These are phyloP conservation scores for Amphipoea lucens DNA, from an alignment of 2,888 invertebrate genomes.

Conservation along the genomic window DNA sequence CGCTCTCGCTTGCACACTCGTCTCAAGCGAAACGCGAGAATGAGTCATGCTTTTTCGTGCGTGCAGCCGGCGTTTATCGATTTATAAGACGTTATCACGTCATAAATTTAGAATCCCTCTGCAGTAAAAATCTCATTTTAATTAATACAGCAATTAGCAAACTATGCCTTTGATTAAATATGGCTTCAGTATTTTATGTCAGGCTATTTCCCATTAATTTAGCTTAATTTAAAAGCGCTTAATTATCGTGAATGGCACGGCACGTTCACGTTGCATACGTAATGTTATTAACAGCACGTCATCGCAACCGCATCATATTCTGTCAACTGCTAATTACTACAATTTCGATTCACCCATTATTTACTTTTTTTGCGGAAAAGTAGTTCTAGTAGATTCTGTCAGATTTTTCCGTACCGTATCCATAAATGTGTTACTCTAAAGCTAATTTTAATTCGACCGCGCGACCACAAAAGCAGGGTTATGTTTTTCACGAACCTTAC, in stretches of 20 bases:
- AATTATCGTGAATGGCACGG: constrained; percentile 51
- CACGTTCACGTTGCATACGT: constrained; percentile 44
- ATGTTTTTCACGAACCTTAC: background rate
- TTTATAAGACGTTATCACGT: no score
- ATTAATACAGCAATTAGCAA: constrained; percentile 1
- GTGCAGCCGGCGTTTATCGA: no score
- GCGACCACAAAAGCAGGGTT: background rate
- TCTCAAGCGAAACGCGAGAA: no score
- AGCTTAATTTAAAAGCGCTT: constrained; percentile 53
- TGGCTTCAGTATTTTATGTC: constrained; percentile 5
- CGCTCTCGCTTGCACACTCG: no score
- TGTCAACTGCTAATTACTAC: background rate
- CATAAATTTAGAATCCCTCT: background rate
- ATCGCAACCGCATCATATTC: constrained; percentile 20
- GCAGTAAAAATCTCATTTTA: background rate
- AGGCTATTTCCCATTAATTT: constrained; percentile 34
- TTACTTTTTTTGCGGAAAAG: background rate
- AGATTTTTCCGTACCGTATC: background rate
- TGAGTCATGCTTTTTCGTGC: no score
- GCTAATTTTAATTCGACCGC: background rate
- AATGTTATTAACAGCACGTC: constrained; percentile 44
- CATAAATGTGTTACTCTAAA: background rate
- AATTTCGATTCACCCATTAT: background rate
- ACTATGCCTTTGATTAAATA: constrained; percentile 18
- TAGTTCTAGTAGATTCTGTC: background rate